Base-by-base conservation (phyloP, 2,113 vertebrate species). In the Antidorcas marsupialis region DNA sequence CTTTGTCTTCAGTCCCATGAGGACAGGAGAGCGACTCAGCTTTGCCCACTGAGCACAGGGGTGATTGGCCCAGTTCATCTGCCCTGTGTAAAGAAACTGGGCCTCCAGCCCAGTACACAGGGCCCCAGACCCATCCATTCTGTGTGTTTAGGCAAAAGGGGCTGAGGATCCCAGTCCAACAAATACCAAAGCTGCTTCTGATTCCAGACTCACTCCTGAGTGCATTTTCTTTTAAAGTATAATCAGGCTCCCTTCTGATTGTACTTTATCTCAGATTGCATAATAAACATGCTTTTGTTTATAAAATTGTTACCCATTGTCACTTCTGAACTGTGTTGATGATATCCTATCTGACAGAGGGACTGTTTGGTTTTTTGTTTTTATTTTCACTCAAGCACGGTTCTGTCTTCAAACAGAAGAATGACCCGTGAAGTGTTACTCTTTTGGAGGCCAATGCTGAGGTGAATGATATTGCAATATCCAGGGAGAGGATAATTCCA, bases 351-450 rank as follows among this genome's bases (percentile, higher is more conserved):
- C 67, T 71, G n/a, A 39, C n/a, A 71, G 5, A 53, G 7, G 10
- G 28, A 53, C 27, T 28, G 62, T 15, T 55, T 62, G 60, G 25
- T 12, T 7, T 30, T 62, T 62, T 30, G 28, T 74, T 74, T 74
- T 53, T 30, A 27, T 59, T 55, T 89, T 27, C 6, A 36, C 13
- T 25, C n/a, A 71, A 4, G 50, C 86, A 47, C 7, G 9, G 45
- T 47, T 43, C 43, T 43, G 43, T 43, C 43, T 43, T 43, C 43
- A 43, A 43, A 45, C 45, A 45, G 45, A 45, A 45, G 45, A 9
- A 45, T 9, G 10, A 47, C 28, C 60, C 12, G 59, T 99, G 99
- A 99, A 99, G 99, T 89, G 99, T 99, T 89, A 99, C 45, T 45
- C 45, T 45, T 45, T 45, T 45, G 45, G 45, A 45, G 45, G 45